A percentile compares a stretch with the other conserved stretches of the same genome.
phyloP scores from a whole-genome alignment of 1,140 invertebrate species.

The Rhopalosiphum maidis region DNA sequence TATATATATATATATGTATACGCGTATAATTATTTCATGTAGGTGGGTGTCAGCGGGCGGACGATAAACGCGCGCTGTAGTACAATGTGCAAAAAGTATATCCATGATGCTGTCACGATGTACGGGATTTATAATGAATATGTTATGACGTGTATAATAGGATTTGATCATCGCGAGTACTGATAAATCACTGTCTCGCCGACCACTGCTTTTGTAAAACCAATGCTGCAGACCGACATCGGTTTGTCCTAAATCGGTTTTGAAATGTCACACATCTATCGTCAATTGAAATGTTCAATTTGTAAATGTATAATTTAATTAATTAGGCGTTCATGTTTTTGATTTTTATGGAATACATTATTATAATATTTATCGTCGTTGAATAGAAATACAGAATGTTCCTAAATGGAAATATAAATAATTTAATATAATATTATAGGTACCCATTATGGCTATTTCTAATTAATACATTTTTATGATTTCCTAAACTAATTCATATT shows the following conservation, averaged over 20 bases:
- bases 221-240: background rate
- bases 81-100: no score
- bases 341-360: background rate
- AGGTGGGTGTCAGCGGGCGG: no score
- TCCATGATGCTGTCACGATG: no score
- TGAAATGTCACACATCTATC: background rate
- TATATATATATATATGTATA: no score
- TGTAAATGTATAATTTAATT: background rate
- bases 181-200: background rate
- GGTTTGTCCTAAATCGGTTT: background rate
- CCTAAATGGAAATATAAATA: no score
- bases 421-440: background rate
- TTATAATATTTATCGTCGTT: background rate
- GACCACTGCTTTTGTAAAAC: background rate
- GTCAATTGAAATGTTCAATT: background rate
- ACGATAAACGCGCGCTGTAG: no score
- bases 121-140: no score
- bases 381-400: no score
- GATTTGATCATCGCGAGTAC: no score
- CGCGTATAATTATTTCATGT: no score
- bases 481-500: background rate
- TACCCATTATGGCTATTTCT: background rate
- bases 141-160: no score
- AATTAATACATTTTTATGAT: background rate
- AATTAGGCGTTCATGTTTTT: background rate